Evolutionary conservation across 2,888 invertebrate genomes (phyloP), one percentile per base, ranked within the genome.

Genomic region (Eupeodes luniger): DNA sequence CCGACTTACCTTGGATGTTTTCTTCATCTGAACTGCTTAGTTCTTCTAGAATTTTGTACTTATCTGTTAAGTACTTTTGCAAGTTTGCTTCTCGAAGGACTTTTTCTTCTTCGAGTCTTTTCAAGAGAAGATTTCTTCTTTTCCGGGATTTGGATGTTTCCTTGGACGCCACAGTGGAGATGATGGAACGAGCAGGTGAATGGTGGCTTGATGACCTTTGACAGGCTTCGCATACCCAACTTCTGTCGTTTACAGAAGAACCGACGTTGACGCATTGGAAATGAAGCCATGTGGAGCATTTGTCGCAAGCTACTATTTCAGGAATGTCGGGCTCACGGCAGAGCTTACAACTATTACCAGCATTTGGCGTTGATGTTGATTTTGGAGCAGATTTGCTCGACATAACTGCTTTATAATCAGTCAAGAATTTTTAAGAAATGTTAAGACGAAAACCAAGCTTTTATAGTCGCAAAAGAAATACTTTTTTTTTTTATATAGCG

Each of bases 21-120:
- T 70, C 59, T 6, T 59, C 69, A 11, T 78, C 69, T 1, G 69
- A 69, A 44, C 62, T 62, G 62, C 44, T 62, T 9, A 67, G 53
- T 34, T 53, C 19, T 1, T n/a, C n/a, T n/a, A n/a, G n/a, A n/a
- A n/a, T n/a, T n/a, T n/a, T n/a, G n/a, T n/a, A n/a, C n/a, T n/a
- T 75, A 10, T 61, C 57, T n/a, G 44, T 40, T 12, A 81, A 51
- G 16, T 75, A 75, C 1, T 19, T 49, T 19, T 61, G 59, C 19
- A 40, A 59, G 51, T 36, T 78, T n/a, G 47, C 11, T 2, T 66
- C 34, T 1, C 72, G 64, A 14, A 80, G 10, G 27, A 19, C 14
- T 5, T 66, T 80, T 12, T 80, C 80, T 34, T 80, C 72, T 34
- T 80, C 64, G n/a, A 66, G 51, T 7, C 53, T n/a, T 9, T 64